Percentiles rank a stretch among this genome's conserved stretches.
phyloP scores from a whole-genome alignment of 2,113 vertebrate genomes.

The Peromyscus polionotus region DNA sequence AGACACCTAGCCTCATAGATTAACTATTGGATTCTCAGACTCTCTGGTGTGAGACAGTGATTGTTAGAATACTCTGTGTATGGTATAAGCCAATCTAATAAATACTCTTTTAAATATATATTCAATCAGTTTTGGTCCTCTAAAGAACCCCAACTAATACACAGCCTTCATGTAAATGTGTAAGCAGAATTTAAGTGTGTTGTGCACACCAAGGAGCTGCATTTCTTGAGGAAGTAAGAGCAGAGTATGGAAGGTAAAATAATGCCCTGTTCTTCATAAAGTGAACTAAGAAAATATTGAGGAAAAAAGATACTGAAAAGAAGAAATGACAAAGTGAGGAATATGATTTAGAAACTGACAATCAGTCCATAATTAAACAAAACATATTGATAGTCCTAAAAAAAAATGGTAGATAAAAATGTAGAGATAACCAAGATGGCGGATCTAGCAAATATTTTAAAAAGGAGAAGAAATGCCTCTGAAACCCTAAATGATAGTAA shows the following conservation, averaged over 20 bases:
- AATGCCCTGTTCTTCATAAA: neutral
- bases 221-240: neutral
- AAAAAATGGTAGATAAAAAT: neutral
- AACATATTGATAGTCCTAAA: neutral
- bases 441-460: neutral
- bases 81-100: neutral
- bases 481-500: neutral
- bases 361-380: neutral
- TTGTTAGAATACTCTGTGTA: neutral
- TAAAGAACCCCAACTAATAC: neutral
- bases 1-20: neutral
- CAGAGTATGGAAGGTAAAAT: neutral
- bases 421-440: neutral
- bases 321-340: neutral
- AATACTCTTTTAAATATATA: neutral
- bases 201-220: neutral
- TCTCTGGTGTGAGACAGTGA: neutral
- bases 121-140: neutral
- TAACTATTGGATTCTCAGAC: neutral
- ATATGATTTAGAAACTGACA: neutral
- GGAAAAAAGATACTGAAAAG: neutral
- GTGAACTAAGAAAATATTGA: neutral
- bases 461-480: neutral
- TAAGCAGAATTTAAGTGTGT: neutral
- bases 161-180: neutral